These are phyloP conservation scores for Phalacrocorax brasilianus DNA, from an alignment of 2,113 vertebrate genomes.

Conservation along the genomic window DNA sequence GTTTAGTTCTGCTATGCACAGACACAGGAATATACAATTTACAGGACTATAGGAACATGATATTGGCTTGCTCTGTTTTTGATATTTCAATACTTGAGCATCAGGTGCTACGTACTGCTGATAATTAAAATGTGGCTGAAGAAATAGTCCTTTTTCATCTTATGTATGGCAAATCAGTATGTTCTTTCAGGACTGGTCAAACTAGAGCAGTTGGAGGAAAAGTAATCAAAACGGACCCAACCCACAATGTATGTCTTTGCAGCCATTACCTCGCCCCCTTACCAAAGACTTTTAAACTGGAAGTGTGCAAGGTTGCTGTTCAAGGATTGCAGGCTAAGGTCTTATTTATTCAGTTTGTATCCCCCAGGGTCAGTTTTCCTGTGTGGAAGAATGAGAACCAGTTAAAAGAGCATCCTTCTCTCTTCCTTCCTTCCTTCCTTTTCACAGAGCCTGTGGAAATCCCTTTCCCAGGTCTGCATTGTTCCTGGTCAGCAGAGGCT, in stretches of 20 bases:
- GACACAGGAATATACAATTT: not conserved
- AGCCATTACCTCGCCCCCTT: not conserved
- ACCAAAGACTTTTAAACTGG: not conserved
- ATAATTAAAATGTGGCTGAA: not conserved
- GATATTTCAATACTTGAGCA: not conserved
- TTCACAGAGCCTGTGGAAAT: not conserved
- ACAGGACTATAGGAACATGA: not conserved
- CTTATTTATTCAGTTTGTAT: not conserved
- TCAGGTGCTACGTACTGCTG: not conserved
- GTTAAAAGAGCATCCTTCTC: not conserved
- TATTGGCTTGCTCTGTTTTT: not conserved
- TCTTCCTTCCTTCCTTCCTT: not conserved
- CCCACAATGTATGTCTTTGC: not conserved
- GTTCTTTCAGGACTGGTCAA: not conserved
- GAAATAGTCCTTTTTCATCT: not conserved
- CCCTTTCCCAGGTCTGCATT: not conserved
- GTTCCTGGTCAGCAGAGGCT: not conserved
- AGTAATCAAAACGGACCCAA: not conserved
- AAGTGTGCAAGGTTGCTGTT: not conserved
- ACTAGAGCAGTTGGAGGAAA: not conserved
- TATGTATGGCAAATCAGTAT: rapidly evolving
- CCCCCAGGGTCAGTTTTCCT: not conserved
- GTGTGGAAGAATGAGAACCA: not conserved
- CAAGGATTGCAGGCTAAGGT: not conserved
- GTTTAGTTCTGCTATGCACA: not conserved